These are phyloP conservation scores for Cacoxenus indagator DNA, from an alignment of 2,888 invertebrate genomes.

Conservation along the genomic window DNA sequence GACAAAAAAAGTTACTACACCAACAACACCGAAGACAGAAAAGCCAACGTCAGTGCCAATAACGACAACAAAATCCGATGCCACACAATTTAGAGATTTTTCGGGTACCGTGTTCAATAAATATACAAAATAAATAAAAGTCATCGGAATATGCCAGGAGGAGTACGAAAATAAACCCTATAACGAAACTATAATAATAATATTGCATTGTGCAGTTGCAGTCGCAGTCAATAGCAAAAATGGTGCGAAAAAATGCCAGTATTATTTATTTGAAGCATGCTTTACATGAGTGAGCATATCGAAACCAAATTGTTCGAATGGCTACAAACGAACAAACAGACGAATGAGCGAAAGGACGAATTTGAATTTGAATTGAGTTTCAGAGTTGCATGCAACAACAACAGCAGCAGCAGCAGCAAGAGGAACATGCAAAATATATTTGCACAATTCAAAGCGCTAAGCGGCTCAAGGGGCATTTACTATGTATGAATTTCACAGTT, in stretches of 20 bases:
- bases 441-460: constrained; percentile 9
- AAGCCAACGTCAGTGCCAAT: constrained; percentile 8
- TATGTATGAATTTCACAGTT: constrained; percentile 6
- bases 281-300: constrained; percentile 36
- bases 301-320: constrained; percentile 36
- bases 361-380: constrained; percentile 1
- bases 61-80: constrained; percentile 12
- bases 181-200: not conserved
- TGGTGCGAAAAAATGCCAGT: constrained; percentile 13
- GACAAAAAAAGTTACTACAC: not conserved
- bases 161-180: not conserved
- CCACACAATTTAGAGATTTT: constrained; percentile 14
- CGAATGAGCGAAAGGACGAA: not conserved
- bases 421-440: not conserved
- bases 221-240: not conserved
- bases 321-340: constrained; percentile 9
- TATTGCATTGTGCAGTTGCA: not conserved
- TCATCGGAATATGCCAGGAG: not conserved
- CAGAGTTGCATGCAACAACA: not conserved
- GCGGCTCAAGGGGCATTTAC: constrained; percentile 12
- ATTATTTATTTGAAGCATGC: constrained; percentile 49
- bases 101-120: not conserved
- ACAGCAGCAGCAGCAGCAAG: not conserved
- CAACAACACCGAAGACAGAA: not conserved
- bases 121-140: not conserved